These are phyloP conservation scores for Ceyx margarethae DNA, from an alignment of 2,113 vertebrate species.

Conservation along the genomic window DNA sequence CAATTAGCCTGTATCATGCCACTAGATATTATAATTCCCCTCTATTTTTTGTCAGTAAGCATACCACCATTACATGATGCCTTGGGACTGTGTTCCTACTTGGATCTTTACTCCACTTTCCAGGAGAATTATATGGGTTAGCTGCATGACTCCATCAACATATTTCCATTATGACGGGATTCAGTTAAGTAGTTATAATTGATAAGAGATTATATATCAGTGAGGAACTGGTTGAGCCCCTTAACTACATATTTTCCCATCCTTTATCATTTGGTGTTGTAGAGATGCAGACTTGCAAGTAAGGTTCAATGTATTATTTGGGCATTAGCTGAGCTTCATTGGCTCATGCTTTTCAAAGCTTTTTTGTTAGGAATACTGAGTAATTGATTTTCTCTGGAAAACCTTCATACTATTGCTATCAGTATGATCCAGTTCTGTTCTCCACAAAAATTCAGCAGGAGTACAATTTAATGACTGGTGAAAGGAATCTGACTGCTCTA, in stretches of 20 bases:
- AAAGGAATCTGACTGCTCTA: constrained; percentile 37
- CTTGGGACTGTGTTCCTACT: neutral
- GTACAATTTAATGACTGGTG: constrained; percentile 38
- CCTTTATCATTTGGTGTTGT: neutral
- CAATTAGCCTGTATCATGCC: neutral
- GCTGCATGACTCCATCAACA: neutral
- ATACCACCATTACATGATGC: neutral
- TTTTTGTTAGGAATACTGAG: constrained; percentile 36
- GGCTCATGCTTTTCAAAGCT: neutral
- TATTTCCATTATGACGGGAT: neutral
- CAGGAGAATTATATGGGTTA: neutral
- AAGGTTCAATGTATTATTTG: neutral
- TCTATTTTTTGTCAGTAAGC: neutral
- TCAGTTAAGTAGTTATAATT: neutral
- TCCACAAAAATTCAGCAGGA: constrained; percentile 43
- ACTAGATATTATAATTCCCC: neutral
- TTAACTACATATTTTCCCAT: neutral
- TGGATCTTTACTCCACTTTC: neutral
- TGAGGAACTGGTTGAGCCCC: neutral
- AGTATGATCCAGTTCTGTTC: neutral
- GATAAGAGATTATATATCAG: neutral
- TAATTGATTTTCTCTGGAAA: constrained; percentile 48
- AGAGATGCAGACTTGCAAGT: neutral
- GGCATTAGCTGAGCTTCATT: neutral
- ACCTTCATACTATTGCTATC: neutral